Evolutionary conservation across 1,140 invertebrate species (phyloP), one percentile per base, ranked within the genome.

Genomic region (Ceratosolen fusciceps): DNA sequence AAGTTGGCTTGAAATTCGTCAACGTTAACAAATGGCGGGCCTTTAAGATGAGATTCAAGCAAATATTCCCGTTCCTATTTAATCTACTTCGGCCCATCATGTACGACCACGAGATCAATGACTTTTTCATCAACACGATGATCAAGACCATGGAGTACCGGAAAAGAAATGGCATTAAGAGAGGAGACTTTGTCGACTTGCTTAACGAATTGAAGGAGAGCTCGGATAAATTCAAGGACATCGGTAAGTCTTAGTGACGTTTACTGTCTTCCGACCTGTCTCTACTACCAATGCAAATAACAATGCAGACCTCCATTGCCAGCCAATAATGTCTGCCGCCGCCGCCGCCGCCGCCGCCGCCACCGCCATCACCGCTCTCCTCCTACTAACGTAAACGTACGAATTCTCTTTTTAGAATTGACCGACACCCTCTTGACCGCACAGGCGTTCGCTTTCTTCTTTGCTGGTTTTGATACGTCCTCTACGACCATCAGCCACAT

Each of bases 121-220:
- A 85, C 0, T 92, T 92, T 81, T 92, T 92, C 79, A 82, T 88
- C 0, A 83, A 83, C 0, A 81, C 90, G 0, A 85, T 92, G 10
- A 83, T 82, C 19, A 85, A 91, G 9, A 90, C 90, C 1, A 85
- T 92, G 19, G 80, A 88, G 19, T 88, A 91, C 74, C 85, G 92
- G 3, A 87, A 91, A 80, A 79, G 86, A 19, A 89, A 90, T 31
- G 87, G 87, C 1, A 82, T 90, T 0, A 84, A 82, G 0, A 82
- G 89, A 19, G 86, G 90, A 67, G 93, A 93, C 83, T 92, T 93
- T 76, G 79, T 93, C 29, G 90, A 93, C 79, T 75, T 92, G 2
- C 62, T 93, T 58, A 84, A 92, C 24, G 77, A 86, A 12, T 31
- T 89, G 24, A 84, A 84, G 71, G 54, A 76, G 2, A 65, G 79